A percentile compares a stretch with the other conserved stretches of the same genome.
phyloP scores from a whole-genome alignment of 2,888 invertebrate species.

The Drosophila mimetica region DNA sequence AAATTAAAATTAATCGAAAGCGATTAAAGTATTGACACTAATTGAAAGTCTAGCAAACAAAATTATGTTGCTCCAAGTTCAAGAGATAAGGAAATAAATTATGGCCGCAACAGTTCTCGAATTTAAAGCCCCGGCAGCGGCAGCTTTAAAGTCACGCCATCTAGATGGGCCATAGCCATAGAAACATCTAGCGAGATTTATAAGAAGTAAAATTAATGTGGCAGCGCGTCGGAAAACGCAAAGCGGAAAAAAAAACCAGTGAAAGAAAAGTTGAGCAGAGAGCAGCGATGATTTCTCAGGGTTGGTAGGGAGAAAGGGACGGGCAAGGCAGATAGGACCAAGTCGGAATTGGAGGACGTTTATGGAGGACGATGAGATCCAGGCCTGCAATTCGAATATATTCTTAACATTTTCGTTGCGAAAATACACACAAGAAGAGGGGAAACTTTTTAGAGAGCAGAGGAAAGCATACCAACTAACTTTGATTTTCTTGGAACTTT shows the following conservation, averaged over 20 bases:
- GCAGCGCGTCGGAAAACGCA: conserved; percentile 55
- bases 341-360: conserved; percentile 16
- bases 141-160: conserved; percentile 58
- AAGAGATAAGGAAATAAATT: conserved; percentile 63
- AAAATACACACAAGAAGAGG: conserved; percentile 48
- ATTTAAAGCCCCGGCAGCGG: conserved; percentile 51
- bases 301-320: conserved; percentile 10
- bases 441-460: conserved; percentile 68
- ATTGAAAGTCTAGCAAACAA: conserved; percentile 57
- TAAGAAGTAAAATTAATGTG: conserved; percentile 81
- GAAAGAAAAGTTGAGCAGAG: conserved; percentile 44
- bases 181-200: conserved; percentile 71
- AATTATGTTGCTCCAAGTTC: conserved; percentile 32
- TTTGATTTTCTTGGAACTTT: conserved; percentile 45
- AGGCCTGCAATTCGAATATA: conserved; percentile 76
- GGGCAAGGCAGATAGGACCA: neutral
- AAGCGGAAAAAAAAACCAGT: conserved; percentile 33
- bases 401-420: conserved; percentile 53
- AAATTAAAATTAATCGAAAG: conserved; percentile 60
- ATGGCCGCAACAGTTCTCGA: conserved; percentile 35
- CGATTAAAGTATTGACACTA: conserved; percentile 75
- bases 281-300: conserved; percentile 48
- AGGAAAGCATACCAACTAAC: conserved; percentile 45
- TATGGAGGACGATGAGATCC: conserved; percentile 28
- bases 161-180: conserved; percentile 43